Conservation (phyloP, 2,888 invertebrate species). For the Lamellibrachia satsuma region DNA sequence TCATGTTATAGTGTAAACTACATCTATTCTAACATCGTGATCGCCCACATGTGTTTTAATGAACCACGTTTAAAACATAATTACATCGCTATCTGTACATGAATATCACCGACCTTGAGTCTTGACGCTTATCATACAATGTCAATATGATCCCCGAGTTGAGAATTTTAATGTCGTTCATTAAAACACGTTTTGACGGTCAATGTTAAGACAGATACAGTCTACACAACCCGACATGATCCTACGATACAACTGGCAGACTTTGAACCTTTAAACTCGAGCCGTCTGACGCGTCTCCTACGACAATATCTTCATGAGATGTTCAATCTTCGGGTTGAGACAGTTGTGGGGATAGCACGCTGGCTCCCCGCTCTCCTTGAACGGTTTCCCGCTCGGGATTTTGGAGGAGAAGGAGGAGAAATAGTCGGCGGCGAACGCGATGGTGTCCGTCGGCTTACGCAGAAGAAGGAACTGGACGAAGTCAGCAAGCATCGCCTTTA, state of each 20-base stretch:
- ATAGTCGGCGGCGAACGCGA: conserved; percentile 63
- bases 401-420: conserved; percentile 51
- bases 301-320: not conserved
- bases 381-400: not conserved
- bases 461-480: conserved; percentile 64
- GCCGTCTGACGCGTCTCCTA: not conserved
- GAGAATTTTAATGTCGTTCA: too few species aligned
- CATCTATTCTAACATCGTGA: too few species aligned
- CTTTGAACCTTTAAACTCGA: not conserved
- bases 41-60: too few species aligned
- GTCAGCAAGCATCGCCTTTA: conserved; percentile 63
- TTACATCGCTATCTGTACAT: too few species aligned
- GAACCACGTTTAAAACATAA: too few species aligned
- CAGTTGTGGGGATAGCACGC: not conserved
- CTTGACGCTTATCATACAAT: too few species aligned
- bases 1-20: too few species aligned
- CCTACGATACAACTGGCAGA: not conserved
- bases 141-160: too few species aligned
- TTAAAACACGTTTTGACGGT: too few species aligned
- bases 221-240: too few species aligned
- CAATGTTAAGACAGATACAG: too few species aligned
- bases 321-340: conserved; percentile 17
- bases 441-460: conserved; percentile 63
- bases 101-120: too few species aligned
- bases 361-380: not conserved